These are phyloP conservation scores for Saccostrea cuccullata DNA, from an alignment of 1,140 invertebrate genomes.

Conservation along the genomic window DNA sequence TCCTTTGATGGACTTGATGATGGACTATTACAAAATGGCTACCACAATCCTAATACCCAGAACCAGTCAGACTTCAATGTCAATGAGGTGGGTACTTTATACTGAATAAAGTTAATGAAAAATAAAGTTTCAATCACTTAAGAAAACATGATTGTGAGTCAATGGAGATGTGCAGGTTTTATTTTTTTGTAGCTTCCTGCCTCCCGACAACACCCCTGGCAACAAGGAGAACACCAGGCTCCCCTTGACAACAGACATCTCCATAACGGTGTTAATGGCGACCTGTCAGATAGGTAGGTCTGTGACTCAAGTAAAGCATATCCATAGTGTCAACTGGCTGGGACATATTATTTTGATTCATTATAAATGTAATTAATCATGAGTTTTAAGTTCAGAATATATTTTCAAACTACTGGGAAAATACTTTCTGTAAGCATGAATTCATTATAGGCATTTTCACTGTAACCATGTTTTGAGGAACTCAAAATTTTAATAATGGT, in stretches of 20 bases:
- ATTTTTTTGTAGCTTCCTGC: slow-evolving; percentile 60
- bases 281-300: slow-evolving; percentile 1
- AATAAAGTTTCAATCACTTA: background rate
- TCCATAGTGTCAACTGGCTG: too few species aligned
- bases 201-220: slow-evolving; percentile 70
- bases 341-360: too few species aligned
- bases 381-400: too few species aligned
- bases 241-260: background rate
- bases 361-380: too few species aligned
- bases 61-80: slow-evolving; percentile 45
- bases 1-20: slow-evolving; percentile 66
- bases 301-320: background rate
- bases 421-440: too few species aligned
- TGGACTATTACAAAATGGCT: slow-evolving; percentile 58
- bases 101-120: background rate
- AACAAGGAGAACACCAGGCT: slow-evolving; percentile 59
- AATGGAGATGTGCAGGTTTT: background rate
- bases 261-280: slow-evolving; percentile 11
- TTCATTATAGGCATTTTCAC: too few species aligned
- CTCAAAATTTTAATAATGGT: too few species aligned
- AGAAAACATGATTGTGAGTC: background rate
- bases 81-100: background rate
- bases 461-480: too few species aligned
- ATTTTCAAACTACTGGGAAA: too few species aligned
- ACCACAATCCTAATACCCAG: slow-evolving; percentile 43